Percentiles rank a stretch among this genome's conserved stretches.
Evolutionary conservation across 1,140 invertebrate species (phyloP).

Genomic region (Caenorhabditis remanei): DNA sequence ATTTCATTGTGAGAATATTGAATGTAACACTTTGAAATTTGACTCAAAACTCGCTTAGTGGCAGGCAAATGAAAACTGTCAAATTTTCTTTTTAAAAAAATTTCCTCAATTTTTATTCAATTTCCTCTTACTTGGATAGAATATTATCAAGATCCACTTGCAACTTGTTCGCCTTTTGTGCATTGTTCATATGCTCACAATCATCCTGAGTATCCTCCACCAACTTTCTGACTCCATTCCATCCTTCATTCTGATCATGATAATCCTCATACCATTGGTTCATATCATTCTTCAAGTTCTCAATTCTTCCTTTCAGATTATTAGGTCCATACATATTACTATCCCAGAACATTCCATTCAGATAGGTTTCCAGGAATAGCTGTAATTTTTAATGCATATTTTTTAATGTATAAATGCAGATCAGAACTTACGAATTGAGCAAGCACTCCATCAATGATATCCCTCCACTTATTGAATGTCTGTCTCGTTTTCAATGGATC

Average conservation of each 20-base stretch:
- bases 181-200: not conserved
- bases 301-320: not conserved
- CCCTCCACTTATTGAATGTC: not conserved
- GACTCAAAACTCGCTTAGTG: too few species aligned
- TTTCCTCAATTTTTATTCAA: too few species aligned
- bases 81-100: too few species aligned
- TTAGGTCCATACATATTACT: not conserved
- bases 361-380: not conserved
- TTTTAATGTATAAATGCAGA: too few species aligned
- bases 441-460: not conserved
- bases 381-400: not conserved
- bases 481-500: not conserved
- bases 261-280: not conserved
- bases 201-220: not conserved
- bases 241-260: not conserved
- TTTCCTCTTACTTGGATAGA: not conserved
- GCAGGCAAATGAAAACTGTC: not conserved
- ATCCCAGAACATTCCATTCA: conserved; percentile 8
- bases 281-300: not conserved
- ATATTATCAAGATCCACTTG: not conserved
- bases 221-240: not conserved
- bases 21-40: too few species aligned
- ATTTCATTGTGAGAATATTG: too few species aligned
- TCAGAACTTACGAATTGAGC: not conserved
- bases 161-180: not conserved